Evolutionary conservation across 2,888 invertebrate species (phyloP).

Genomic region (Platerodrilus igneus): DNA sequence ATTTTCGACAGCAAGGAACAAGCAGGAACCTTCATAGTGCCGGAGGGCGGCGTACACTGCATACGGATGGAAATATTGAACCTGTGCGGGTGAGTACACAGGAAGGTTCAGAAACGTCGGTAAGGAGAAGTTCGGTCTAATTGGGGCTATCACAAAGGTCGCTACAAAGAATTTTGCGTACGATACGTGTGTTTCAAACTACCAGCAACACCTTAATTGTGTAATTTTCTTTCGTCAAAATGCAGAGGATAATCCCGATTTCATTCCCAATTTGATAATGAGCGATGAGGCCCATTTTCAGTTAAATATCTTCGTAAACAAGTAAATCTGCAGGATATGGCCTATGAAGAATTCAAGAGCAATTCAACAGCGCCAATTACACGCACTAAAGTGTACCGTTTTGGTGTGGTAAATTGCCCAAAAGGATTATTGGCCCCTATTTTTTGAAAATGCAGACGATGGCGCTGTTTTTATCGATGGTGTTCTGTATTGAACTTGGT

Average conservation of each 20-base stretch:
- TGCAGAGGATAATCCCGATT: conserved; percentile 19
- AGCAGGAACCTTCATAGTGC: conserved; percentile 3
- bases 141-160: conserved; percentile 8
- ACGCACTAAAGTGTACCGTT: conserved; percentile 15
- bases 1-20: background rate
- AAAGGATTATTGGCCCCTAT: conserved; percentile 9
- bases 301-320: too few species aligned
- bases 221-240: too few species aligned
- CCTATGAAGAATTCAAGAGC: conserved; percentile 16
- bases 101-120: conserved; percentile 20
- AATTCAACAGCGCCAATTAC: conserved; percentile 22
- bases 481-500: background rate
- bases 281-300: too few species aligned
- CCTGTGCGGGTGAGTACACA: conserved; percentile 11
- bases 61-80: conserved; percentile 12
- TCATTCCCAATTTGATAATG: conserved; percentile 12
- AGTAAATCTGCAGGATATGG: too few species aligned
- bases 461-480: background rate
- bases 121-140: conserved; percentile 20
- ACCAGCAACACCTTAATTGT: conserved; percentile 14
- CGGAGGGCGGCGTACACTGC: background rate
- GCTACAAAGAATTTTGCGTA: conserved; percentile 16
- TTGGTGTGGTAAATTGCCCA: conserved; percentile 11
- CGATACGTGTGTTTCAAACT: conserved; percentile 16
- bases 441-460: conserved; percentile 1